Evolutionary conservation across 2,888 invertebrate species (phyloP), one percentile per base, ranked within the genome.

Genomic region (Diploptera punctata): DNA sequence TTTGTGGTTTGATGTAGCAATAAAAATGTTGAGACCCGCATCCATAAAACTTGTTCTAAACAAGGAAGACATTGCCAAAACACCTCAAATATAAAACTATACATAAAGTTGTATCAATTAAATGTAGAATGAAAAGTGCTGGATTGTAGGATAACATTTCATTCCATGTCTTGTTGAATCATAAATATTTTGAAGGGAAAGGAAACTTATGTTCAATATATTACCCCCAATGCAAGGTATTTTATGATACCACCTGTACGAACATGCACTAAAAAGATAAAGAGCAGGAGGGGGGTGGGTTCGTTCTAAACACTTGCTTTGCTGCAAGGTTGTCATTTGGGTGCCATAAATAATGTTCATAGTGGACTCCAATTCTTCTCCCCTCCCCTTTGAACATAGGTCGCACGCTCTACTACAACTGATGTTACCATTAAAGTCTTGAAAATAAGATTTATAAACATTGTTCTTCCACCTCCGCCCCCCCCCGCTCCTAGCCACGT

Each of bases 291-390:
- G 29, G 57, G 57, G 57, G 10, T n/a, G n/a, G n/a, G n/a, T n/a
- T n/a, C n/a, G n/a, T 16, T 29, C 57, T 18, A 29, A 57, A 54
- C 33, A 54, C 54, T 71, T 70, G 70, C 29, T 67, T 71, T 29
- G 57, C n/a, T 26, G 65, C 67, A 70, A 67, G 73, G 67, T 70
- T 73, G 73, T 73, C 73, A 65, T 70, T 73, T 44, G 47, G 67
- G 47, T 67, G 67, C 70, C 73, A 73, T 73, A 73, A 73, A 73
- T 73, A 67, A 73, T 18, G 54, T 44, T 65, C n/a, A 9, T 44
- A 65, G 44, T 26, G 44, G 26, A 43, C 44, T 44, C 26, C 19
- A 19, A 10, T 61, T 44, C 43, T 18, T 7, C 26, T 24, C 62
- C 26, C 33, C 61, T 4, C 33, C 38, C 38, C 13, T n/a, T 18